A percentile compares a stretch with the other conserved stretches of the same genome.
Conservation (phyloP, 2,888 invertebrate species). For the Crepidodera aurea region DNA sequence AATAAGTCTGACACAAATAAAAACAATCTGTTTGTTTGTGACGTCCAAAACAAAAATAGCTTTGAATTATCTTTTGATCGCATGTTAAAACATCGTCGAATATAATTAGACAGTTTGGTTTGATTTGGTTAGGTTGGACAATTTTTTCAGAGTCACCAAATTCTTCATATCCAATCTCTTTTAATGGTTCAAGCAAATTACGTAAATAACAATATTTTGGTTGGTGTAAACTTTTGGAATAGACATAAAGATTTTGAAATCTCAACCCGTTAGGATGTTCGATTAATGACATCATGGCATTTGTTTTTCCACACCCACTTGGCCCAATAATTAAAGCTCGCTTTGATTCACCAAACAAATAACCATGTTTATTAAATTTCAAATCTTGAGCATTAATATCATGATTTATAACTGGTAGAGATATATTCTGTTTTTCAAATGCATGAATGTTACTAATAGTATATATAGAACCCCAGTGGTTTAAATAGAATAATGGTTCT, state of each 20-base stretch:
- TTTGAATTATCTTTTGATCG: conserved; percentile 25
- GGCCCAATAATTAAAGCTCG: background rate
- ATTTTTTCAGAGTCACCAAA: background rate
- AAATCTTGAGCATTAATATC: too few species aligned
- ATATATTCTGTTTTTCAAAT: too few species aligned
- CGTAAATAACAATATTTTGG: conserved; percentile 5
- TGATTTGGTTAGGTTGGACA: background rate
- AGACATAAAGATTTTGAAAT: too few species aligned
- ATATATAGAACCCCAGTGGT: too few species aligned
- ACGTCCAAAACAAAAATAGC: conserved; percentile 26
- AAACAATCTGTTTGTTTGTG: conserved; percentile 30
- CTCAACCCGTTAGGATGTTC: conserved; percentile 18
- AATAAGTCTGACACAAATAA: conserved; percentile 30
- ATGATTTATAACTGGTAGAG: too few species aligned
- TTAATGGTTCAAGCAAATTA: background rate
- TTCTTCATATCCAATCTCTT: background rate
- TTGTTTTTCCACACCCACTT: conserved; percentile 5
- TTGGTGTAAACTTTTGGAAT: conserved; percentile 5
- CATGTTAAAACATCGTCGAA: conserved; percentile 26
- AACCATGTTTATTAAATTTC: background rate
- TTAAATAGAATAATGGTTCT: too few species aligned
- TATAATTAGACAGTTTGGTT: conserved; percentile 20
- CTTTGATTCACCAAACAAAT: background rate
- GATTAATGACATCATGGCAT: conserved; percentile 8
- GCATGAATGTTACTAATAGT: too few species aligned